Evolutionary conservation across 2,888 invertebrate species (phyloP).

Genomic region (Ceramica pisi): DNA sequence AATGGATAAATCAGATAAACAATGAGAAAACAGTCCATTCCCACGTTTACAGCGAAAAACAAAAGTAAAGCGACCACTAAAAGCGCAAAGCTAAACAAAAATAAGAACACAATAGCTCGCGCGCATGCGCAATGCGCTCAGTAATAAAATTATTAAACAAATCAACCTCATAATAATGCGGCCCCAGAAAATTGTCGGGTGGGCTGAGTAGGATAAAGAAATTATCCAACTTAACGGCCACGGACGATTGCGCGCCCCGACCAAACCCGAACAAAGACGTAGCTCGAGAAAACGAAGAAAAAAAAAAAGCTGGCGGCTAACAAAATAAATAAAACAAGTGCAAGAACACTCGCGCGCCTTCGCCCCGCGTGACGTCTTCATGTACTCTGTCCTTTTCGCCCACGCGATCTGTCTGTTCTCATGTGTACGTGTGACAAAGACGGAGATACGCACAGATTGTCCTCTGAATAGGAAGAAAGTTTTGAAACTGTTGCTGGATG

Average conservation of each 20-base stretch:
- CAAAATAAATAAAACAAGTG: constrained; percentile 90
- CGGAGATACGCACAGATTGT: constrained; percentile 75
- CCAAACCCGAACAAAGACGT: constrained; percentile 88
- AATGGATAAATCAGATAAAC: constrained; percentile 68
- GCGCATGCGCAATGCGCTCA: constrained; percentile 79
- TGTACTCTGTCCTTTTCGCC: constrained; percentile 84
- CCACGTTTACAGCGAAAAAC: constrained; percentile 70
- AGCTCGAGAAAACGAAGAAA: constrained; percentile 82
- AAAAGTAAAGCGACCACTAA: constrained; percentile 71
- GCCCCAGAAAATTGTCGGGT: constrained; percentile 89
- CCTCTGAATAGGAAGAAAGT: constrained; percentile 88
- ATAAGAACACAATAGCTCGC: constrained; percentile 77
- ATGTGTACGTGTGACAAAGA: constrained; percentile 77
- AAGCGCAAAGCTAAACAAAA: constrained; percentile 77
- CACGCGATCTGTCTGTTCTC: constrained; percentile 71
- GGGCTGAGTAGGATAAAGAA: constrained; percentile 88
- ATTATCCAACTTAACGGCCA: constrained; percentile 88
- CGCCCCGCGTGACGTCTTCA: constrained; percentile 90
- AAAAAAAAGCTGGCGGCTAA: constrained; percentile 80
- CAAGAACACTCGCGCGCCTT: constrained; percentile 89
- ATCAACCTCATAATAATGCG: constrained; percentile 90
- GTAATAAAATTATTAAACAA: constrained; percentile 91
- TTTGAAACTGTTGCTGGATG: constrained; percentile 86
- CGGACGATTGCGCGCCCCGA: constrained; percentile 84
- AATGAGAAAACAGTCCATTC: constrained; percentile 72